Evolutionary conservation across 2,113 vertebrate genomes (phyloP).

Genomic region (Zosterops pallidus): DNA sequence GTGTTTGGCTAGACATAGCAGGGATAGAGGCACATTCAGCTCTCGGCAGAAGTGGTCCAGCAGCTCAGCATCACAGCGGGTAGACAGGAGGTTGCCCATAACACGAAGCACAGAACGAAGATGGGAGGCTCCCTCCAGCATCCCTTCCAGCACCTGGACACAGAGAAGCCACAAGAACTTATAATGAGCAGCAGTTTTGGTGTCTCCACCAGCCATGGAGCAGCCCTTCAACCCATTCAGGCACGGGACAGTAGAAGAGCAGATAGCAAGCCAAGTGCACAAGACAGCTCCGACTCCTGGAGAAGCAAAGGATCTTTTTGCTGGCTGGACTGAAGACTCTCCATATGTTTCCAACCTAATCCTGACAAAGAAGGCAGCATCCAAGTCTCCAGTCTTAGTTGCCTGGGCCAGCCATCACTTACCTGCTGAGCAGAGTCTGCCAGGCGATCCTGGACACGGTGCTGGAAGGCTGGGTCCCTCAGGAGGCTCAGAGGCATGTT

Average conservation of each 20-base stretch:
- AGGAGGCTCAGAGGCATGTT: constrained; percentile 61
- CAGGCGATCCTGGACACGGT: constrained; percentile 73
- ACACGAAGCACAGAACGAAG: constrained; percentile 77
- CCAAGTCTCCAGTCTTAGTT: not conserved
- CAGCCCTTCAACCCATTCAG: not conserved
- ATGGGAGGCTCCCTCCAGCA: constrained; percentile 71
- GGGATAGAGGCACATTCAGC: constrained; percentile 76
- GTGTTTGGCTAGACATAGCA: constrained; percentile 75
- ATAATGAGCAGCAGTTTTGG: not conserved
- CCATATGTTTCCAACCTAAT: not conserved
- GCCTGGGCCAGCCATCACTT: not conserved
- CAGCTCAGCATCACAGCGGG: constrained; percentile 66
- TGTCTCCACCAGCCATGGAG: not conserved
- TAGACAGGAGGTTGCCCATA: constrained; percentile 78
- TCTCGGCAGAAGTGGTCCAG: constrained; percentile 69
- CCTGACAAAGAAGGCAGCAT: not conserved
- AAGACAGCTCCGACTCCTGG: not conserved
- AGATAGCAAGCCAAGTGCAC: not conserved
- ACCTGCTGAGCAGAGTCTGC: constrained; percentile 80
- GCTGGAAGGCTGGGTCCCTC: constrained; percentile 68
- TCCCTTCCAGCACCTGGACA: constrained; percentile 78
- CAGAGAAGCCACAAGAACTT: not conserved
- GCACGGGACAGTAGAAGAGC: not conserved
- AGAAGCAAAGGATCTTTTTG: not conserved
- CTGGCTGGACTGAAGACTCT: not conserved